Conservation (phyloP, 2,888 invertebrate species). For the Nebria brevicollis region DNA sequence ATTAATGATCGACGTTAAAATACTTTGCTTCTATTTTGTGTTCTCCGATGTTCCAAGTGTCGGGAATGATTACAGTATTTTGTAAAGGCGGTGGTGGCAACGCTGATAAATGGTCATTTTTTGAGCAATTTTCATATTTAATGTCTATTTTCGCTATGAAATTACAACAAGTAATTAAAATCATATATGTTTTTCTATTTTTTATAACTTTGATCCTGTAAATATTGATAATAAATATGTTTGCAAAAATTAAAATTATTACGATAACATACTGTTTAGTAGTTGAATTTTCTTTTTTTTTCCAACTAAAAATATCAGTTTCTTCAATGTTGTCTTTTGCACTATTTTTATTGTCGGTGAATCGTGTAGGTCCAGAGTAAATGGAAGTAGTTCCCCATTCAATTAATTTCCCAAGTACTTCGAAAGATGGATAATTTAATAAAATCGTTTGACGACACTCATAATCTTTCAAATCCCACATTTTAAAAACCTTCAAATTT, state of each 20-base stretch:
- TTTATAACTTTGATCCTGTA: conserved; percentile 38
- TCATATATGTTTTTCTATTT: conserved; percentile 60
- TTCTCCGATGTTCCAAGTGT: conserved; percentile 57
- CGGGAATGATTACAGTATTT: conserved; percentile 61
- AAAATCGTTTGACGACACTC: conserved; percentile 68
- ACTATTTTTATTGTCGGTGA: conserved; percentile 5
- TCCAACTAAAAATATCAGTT: background rate
- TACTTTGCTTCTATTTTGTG: background rate
- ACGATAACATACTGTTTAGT: background rate
- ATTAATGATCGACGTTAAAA: background rate
- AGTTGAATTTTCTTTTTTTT: background rate
- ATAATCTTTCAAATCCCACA: conserved; percentile 71
- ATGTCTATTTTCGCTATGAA: conserved; percentile 64
- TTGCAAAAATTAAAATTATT: background rate
- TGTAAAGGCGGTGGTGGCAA: conserved; percentile 60
- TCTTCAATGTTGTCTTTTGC: conserved; percentile 18
- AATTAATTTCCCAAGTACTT: conserved; percentile 67
- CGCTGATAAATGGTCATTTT: conserved; percentile 53
- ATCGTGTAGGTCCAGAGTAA: conserved; percentile 66
- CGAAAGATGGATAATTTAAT: conserved; percentile 68
- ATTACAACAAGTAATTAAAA: conserved; percentile 69
- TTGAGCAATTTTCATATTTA: conserved; percentile 52
- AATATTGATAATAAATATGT: background rate
- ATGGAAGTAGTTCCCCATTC: conserved; percentile 69
- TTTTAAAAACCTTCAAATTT: conserved; percentile 65